Base-by-base conservation (phyloP, 2,113 vertebrate genomes). In the Dendropsophus ebraccatus region DNA sequence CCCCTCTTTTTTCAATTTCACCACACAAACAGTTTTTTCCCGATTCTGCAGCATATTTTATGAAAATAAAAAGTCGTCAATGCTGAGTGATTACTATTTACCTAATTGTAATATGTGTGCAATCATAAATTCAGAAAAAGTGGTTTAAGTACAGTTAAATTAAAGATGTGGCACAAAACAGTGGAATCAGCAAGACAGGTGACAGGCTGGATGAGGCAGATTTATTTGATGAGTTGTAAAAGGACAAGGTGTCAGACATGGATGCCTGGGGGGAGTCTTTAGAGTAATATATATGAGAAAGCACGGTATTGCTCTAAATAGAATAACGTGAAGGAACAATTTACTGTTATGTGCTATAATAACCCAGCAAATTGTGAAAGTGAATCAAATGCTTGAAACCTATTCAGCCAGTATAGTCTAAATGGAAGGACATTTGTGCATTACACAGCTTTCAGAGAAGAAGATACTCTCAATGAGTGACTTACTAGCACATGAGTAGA, bases 241-340 rank as follows among this genome's bases (percentile, higher is more conserved):
- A 73, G 80, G 81, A 82, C 41, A 82, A 49, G 28, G 65, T 73
- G 49, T 56, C 23, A 70, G 81, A 52, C 47, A 49, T 50, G 45
- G 5, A 72, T 8, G n/a, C 80, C 62, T 82, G 28, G 28, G 58
- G 80, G 32, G 5, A 82, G 16, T 13, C 30, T 70, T 70, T 28
- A 82, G 45, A 76, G 74, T 8, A 54, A 74, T 74, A 58, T 74
- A 58, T 74, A 83, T 37, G 45, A 52, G 45, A 45, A 74, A 35
- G 50, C 52, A 83, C 37, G 17, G 35, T 60, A 62, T 83, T 74
- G 12, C 50, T 25, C 14, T 17, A 72, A 16, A 83, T 16, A 16
- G 50, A 73, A 83, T 58, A 60, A 41, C 21, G 12, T 5, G 28
- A 4, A 35, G 52, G 8, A 60, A 56, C 28, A 23, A 80, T 58